Evolutionary conservation across 1,140 invertebrate genomes (phyloP).

Genomic region (Arion vulgaris): DNA sequence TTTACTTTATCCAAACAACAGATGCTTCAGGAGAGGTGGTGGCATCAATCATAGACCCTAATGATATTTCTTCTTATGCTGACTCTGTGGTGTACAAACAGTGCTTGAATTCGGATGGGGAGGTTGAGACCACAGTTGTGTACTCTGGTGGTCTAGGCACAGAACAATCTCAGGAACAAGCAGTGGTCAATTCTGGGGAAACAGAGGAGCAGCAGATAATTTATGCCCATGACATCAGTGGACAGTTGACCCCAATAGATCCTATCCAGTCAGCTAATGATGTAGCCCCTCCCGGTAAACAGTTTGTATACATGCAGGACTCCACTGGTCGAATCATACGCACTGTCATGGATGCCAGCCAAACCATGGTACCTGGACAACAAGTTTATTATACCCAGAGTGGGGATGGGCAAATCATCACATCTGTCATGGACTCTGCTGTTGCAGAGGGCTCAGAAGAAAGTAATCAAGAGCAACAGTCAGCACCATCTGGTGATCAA

Average conservation of each 20-base stretch:
- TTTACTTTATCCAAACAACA: constrained; percentile 31
- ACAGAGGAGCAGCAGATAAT: constrained; percentile 31
- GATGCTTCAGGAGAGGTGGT: constrained; percentile 30
- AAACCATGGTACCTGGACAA: constrained; percentile 37
- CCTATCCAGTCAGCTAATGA: constrained; percentile 33
- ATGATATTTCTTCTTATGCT: constrained; percentile 26
- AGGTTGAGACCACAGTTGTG: constrained; percentile 37
- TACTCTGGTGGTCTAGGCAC: background rate
- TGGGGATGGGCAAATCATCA: constrained; percentile 34
- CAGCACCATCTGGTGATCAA: background rate
- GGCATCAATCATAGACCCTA: constrained; percentile 34
- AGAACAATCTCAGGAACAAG: constrained; percentile 4
- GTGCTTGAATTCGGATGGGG: constrained; percentile 26
- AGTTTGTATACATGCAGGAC: constrained; percentile 42
- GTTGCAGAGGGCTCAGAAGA: background rate
- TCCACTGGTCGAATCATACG: constrained; percentile 33
- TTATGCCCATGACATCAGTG: constrained; percentile 32
- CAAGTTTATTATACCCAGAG: constrained; percentile 40
- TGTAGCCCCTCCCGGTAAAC: constrained; percentile 35
- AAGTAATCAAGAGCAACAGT: background rate
- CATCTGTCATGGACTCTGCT: constrained; percentile 33
- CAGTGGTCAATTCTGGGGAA: background rate
- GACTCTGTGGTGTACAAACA: constrained; percentile 34
- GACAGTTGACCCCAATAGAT: constrained; percentile 36
- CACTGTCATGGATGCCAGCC: constrained; percentile 35